Percentiles rank a stretch among this genome's conserved stretches.
These are phyloP conservation scores for Pristionchus fissidentatus DNA, from an alignment of 2,888 invertebrate genomes.

Conservation along the genomic window DNA sequence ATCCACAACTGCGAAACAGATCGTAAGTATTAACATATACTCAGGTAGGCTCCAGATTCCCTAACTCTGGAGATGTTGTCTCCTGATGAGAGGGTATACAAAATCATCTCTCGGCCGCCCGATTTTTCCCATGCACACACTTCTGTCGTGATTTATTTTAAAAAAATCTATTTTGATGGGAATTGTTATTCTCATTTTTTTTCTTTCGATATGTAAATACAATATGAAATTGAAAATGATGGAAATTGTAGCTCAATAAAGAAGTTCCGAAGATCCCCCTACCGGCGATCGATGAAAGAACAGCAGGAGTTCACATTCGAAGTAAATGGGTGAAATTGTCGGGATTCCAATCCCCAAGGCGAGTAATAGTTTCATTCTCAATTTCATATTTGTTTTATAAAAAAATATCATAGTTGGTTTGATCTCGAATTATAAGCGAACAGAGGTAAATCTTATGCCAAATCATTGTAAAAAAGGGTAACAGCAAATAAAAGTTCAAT, in stretches of 20 bases:
- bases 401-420: neutral
- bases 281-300: neutral
- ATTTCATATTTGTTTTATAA: neutral
- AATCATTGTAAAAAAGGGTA: too few species aligned
- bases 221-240: neutral
- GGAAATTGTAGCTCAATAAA: neutral
- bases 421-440: neutral
- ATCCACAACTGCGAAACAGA: neutral
- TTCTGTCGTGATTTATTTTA: too few species aligned
- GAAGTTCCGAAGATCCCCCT: slow-evolving; percentile 12
- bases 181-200: neutral
- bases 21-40: neutral
- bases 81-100: neutral
- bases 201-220: neutral
- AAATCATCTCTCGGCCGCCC: too few species aligned
- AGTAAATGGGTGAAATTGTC: neutral
- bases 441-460: neutral
- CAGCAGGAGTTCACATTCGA: neutral
- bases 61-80: neutral
- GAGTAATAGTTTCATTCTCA: neutral
- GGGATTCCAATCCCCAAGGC: neutral
- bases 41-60: neutral
- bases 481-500: too few species aligned
- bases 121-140: too few species aligned
- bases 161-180: neutral